A percentile compares a stretch with the other conserved stretches of the same genome.
These are phyloP conservation scores for Riptortus pedestris DNA, from an alignment of 1,140 invertebrate species.

Conservation along the genomic window DNA sequence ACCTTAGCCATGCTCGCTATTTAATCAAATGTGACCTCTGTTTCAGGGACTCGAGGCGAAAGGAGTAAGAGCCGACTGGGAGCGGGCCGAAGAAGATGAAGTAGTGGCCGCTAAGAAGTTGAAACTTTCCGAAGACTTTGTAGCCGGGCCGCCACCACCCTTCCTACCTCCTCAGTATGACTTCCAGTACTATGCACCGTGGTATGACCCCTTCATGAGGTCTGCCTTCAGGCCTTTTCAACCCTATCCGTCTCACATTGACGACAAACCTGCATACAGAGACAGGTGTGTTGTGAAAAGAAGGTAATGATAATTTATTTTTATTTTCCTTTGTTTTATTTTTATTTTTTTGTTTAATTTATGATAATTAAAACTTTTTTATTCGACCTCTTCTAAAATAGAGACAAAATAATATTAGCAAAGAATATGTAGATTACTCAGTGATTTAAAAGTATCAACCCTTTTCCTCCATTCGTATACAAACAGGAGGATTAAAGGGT, in stretches of 20 bases:
- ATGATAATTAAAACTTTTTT: neutral
- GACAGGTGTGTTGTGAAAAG: conserved; percentile 27
- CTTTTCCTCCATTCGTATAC: too few relatives aligned
- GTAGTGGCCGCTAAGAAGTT: conserved; percentile 28
- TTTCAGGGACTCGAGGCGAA: conserved; percentile 13
- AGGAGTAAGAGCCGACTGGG: conserved; percentile 6
- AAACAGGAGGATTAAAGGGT: too few relatives aligned
- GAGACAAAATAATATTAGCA: too few relatives aligned
- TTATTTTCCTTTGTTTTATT: neutral
- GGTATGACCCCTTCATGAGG: conserved; percentile 30
- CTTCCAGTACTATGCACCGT: conserved; percentile 29
- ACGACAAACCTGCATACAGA: conserved; percentile 25
- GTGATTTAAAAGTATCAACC: too few relatives aligned
- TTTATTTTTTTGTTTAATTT: neutral
- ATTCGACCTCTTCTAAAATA: too few relatives aligned
- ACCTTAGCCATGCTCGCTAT: neutral
- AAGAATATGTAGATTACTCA: too few relatives aligned
- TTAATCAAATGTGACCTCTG: conserved; percentile 11
- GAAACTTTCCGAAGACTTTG: conserved; percentile 28
- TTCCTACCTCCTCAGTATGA: conserved; percentile 26
- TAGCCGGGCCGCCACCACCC: conserved; percentile 15
- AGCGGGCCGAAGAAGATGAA: conserved; percentile 22
- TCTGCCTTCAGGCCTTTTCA: conserved; percentile 29
- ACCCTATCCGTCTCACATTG: conserved; percentile 17
- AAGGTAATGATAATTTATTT: too few relatives aligned